Conservation (phyloP, 1,140 invertebrate species). For the Drosophila albomicans region DNA sequence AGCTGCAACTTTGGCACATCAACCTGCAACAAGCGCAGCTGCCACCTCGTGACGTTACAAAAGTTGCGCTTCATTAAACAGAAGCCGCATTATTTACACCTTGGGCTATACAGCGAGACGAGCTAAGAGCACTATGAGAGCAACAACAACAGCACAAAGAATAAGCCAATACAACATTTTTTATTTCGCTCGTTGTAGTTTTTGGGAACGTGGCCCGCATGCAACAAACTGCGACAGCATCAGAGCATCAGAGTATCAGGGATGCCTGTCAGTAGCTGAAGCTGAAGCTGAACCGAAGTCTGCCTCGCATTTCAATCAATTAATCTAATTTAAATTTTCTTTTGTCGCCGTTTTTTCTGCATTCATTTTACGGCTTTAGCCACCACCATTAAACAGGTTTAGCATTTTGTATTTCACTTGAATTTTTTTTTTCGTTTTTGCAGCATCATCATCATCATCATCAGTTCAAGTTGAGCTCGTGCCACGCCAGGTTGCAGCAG, state of each 20-base stretch:
- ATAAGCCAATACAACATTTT: not conserved
- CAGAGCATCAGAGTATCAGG: conserved; percentile 25
- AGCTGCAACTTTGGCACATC: conserved; percentile 1
- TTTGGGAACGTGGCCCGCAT: conserved; percentile 64
- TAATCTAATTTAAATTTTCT: conserved; percentile 84
- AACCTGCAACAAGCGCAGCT: conserved; percentile 14
- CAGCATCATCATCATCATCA: conserved; percentile 61
- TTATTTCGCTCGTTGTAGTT: not conserved
- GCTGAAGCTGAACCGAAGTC: not conserved
- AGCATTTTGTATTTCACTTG: conserved; percentile 33
- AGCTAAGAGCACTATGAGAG: conserved; percentile 55
- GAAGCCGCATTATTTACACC: conserved; percentile 81
- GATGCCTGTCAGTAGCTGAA: conserved; percentile 34
- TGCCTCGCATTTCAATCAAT: conserved; percentile 80
- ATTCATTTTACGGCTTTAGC: conserved; percentile 35
- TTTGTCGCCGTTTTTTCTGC: conserved; percentile 54
- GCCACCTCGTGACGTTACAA: conserved; percentile 22
- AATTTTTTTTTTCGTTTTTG: conserved; percentile 39
- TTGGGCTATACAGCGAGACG: conserved; percentile 48
- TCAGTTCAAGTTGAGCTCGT: conserved; percentile 4
- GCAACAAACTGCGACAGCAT: conserved; percentile 64
- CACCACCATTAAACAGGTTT: conserved; percentile 75
- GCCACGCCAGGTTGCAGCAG: conserved; percentile 61
- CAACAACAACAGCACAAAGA: conserved; percentile 28
- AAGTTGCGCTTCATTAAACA: conserved; percentile 74